These are phyloP conservation scores for Terrapene triunguis DNA, from an alignment of 2,113 vertebrate species.

Conservation along the genomic window DNA sequence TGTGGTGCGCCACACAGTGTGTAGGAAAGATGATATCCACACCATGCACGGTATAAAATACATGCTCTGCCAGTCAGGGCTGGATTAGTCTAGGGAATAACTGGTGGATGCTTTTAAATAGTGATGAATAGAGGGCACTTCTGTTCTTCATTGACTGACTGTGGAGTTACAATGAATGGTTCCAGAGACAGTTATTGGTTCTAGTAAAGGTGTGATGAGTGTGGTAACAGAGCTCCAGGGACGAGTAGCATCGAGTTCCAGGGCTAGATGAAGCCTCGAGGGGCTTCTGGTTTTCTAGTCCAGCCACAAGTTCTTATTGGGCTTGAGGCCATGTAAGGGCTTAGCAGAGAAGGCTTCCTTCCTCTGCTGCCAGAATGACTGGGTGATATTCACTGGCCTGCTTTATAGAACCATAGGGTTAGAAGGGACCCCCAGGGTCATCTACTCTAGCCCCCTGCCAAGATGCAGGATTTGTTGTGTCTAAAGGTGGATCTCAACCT, in stretches of 20 bases:
- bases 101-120: conserved; percentile 48
- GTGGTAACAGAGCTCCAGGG: rapidly evolving
- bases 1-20: not conserved
- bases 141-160: conserved; percentile 55
- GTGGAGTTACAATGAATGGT: conserved; percentile 43
- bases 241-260: rapidly evolving
- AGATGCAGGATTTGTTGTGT: no score
- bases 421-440: no score
- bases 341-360: not conserved
- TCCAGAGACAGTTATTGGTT: conserved; percentile 45
- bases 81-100: conserved; percentile 37
- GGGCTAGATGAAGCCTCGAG: not conserved
- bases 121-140: conserved; percentile 41
- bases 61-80: conserved; percentile 1
- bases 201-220: not conserved
- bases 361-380: not conserved
- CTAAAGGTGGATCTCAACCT: no score
- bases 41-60: rapidly evolving
- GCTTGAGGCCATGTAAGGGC: not conserved
- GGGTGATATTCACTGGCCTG: no score
- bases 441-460: no score
- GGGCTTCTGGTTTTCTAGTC: not conserved
- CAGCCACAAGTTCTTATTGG: not conserved
- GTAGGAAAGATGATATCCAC: not conserved
- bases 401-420: no score